Percentiles rank a stretch among this genome's conserved stretches.
Evolutionary conservation across 2,888 invertebrate genomes (phyloP).

Genomic region (Gerris lacustris): DNA sequence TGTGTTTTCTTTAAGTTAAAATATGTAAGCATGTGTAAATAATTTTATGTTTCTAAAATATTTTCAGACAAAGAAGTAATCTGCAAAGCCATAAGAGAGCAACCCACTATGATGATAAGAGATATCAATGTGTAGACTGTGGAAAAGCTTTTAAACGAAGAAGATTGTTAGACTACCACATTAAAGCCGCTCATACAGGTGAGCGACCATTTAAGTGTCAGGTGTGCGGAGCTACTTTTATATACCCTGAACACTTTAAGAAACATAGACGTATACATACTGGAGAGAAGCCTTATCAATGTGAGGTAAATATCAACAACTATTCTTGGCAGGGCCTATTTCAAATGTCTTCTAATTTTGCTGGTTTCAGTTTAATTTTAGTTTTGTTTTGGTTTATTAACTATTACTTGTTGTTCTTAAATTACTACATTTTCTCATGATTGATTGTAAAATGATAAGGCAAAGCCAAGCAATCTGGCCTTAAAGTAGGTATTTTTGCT

Average conservation of each 20-base stretch:
- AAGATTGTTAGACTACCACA: conserved; percentile 65
- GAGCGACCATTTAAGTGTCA: conserved; percentile 63
- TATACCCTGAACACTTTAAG: conserved; percentile 70
- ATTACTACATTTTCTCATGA: too few species aligned
- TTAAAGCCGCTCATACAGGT: conserved; percentile 67
- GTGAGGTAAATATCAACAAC: conserved; percentile 44
- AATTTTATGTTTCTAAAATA: not conserved
- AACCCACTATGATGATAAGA: conserved; percentile 63
- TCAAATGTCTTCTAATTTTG: too few species aligned
- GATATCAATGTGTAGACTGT: conserved; percentile 58
- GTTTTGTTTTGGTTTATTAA: too few species aligned
- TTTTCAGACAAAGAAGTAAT: conserved; percentile 59
- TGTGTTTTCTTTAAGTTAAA: too few species aligned
- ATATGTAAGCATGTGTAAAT: too few species aligned
- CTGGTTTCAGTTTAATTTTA: too few species aligned
- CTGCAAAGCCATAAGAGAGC: conserved; percentile 66
- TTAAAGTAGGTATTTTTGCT: too few species aligned
- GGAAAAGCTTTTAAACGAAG: conserved; percentile 60
- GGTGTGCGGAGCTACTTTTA: conserved; percentile 63
- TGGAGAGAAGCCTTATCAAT: conserved; percentile 60
- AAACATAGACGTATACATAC: conserved; percentile 67
- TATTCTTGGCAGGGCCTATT: too few species aligned
- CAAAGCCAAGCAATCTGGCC: too few species aligned
- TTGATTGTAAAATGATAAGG: too few species aligned
- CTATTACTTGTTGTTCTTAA: too few species aligned